A percentile compares a stretch with the other conserved stretches of the same genome.
Conservation (phyloP, 2,113 vertebrate species). For the Galeopterus variegatus region DNA sequence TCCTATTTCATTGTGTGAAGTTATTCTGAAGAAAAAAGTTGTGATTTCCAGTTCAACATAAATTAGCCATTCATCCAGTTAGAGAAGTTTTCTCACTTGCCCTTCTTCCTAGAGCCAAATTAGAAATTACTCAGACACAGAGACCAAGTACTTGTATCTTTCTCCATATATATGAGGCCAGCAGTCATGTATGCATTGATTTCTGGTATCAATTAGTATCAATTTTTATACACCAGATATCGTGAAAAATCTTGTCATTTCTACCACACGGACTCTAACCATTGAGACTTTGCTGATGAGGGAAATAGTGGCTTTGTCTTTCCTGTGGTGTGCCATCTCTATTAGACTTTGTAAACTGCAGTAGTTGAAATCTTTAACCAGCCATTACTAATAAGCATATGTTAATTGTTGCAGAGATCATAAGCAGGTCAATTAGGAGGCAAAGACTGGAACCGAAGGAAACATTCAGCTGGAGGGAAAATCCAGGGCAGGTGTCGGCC, state of each 20-base stretch:
- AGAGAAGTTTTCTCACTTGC: conserved; percentile 15
- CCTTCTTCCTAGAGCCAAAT: conserved; percentile 16
- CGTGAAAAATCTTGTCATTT: conserved; percentile 87
- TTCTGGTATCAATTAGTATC: conserved; percentile 85
- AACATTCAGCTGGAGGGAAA: conserved; percentile 95
- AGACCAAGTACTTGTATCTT: conserved; percentile 62
- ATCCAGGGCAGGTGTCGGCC: conserved; percentile 92
- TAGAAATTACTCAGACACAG: conserved; percentile 50
- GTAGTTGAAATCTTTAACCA: conserved; percentile 95
- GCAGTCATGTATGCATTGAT: conserved; percentile 75
- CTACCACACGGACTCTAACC: conserved; percentile 80
- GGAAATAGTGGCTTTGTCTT: conserved; percentile 85
- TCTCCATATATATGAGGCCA: conserved; percentile 73
- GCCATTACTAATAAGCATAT: conserved; percentile 98
- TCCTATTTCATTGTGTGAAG: neutral
- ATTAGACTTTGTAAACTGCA: conserved; percentile 92
- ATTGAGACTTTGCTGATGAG: conserved; percentile 85
- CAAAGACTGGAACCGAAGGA: conserved; percentile 94
- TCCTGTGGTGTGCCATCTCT: conserved; percentile 90
- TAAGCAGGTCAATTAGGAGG: conserved; percentile 96
- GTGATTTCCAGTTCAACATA: conserved; percentile 6
- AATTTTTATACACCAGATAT: conserved; percentile 82
- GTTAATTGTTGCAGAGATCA: conserved; percentile 98
- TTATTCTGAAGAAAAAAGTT: conserved; percentile 2
- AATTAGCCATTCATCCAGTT: conserved; percentile 27